Percentiles rank a stretch among this genome's conserved stretches.
Conservation (phyloP, 2,888 invertebrate genomes). For the Camponotus fellah region DNA sequence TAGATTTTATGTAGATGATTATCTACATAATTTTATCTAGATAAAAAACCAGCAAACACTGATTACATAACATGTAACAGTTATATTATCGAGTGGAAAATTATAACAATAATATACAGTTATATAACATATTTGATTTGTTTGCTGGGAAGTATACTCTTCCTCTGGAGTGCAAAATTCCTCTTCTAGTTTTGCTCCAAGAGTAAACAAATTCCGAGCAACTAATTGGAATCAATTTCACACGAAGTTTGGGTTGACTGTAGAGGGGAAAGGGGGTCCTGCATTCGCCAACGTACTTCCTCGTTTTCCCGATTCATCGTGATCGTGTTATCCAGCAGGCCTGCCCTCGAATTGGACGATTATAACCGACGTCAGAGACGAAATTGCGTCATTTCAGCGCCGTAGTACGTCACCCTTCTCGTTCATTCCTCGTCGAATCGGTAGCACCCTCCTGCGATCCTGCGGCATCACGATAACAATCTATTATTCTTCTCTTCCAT, state of each 20-base stretch:
- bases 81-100: too few species aligned
- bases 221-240: neutral
- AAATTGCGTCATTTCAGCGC: slow-evolving; percentile 36
- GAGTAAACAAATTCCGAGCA: slow-evolving; percentile 1
- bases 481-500: neutral
- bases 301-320: slow-evolving; percentile 84
- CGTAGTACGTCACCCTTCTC: slow-evolving; percentile 3
- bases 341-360: slow-evolving; percentile 3
- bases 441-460: neutral
- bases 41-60: too few species aligned
- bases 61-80: too few species aligned
- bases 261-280: neutral
- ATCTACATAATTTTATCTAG: too few species aligned
- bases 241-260: neutral
- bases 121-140: too few species aligned
- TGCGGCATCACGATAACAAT: neutral
- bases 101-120: too few species aligned
- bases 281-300: slow-evolving; percentile 78
- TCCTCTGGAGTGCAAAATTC: neutral
- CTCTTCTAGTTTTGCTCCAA: neutral
- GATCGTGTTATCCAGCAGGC: neutral
- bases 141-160: neutral
- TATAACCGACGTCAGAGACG: slow-evolving; percentile 19
- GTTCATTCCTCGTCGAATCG: slow-evolving; percentile 2
- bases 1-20: too few species aligned